Base-by-base conservation (phyloP, 2,797 vertebrate species). In the Chrysocyon brachyurus region DNA sequence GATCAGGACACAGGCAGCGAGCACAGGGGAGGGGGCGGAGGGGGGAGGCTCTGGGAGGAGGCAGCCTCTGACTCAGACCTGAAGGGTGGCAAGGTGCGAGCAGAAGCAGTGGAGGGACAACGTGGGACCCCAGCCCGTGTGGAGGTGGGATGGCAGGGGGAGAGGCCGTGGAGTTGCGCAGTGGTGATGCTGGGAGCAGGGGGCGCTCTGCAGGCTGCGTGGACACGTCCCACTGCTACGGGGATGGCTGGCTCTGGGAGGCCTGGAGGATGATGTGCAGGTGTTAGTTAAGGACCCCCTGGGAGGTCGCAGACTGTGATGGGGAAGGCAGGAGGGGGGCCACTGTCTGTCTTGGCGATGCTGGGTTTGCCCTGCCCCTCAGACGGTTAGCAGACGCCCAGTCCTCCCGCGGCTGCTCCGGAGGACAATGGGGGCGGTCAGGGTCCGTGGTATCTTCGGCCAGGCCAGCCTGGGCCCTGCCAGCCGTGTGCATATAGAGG, bases 301-400 rank as follows among this genome's bases (percentile, higher is more conserved):
- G 15, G 75, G 52, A 31, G 11, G 11, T 33, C 26, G 5, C 57
- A 33, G 77, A n/a, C 6, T 2, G 46, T 57, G 73, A 0, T 3
- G n/a, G 64, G 31, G 40, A 9, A 59, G 46, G n/a, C 6, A 5
- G 68, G 78, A 15, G 17, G 24, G 19, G 66, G 72, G 24, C 17
- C 22, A 2, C 0, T 0, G 2, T 31, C 17, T 5, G 12, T 31
- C 40, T 33, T 5, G 19, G 56, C 3, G 0, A 1, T 7, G 85
- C 75, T 0, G 24, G 49, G 56, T 54, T 28, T 6, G 2, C 0
- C 1, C 21, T 49, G 36, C 72, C 92, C 31, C 59, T 64, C 21
- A 61, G 64, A 40, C 1, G 3, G 10, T 61, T 7, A 12, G 70
- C 8, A 22, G 92, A 63, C 56, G 5, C 40, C 26, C 26, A 12